Base-by-base conservation (phyloP, 2,797 vertebrate species). In the Alauda arvensis region DNA sequence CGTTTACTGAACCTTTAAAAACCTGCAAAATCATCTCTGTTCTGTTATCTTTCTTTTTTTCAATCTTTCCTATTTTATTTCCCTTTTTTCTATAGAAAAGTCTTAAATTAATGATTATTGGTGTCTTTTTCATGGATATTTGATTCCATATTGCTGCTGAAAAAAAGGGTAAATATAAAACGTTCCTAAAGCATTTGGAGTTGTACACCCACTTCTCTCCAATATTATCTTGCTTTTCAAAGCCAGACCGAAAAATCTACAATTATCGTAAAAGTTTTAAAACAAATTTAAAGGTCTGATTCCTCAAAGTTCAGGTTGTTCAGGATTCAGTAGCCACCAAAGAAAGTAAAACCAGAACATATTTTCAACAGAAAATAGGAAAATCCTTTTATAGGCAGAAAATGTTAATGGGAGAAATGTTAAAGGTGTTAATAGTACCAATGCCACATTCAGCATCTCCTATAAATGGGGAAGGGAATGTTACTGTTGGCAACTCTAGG, bases 401-500 rank as follows among this genome's bases (percentile, higher is more conserved):
- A 77, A 83, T 16, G 10, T 85, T 83, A 85, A 79, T 45, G 66
- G 46, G 39, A 86, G 51, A 87, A 93, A 81, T 0, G 0, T 72
- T 70, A 85, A 89, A 90, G 61, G 91, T 87, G 87, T 89, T 93
- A 94, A 89, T 57, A 63, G 91, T 33, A 74, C 49, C 56, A 59
- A 39, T 6, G 31, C 59, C 89, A 72, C 23, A 80, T 83, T 71
- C 89, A 90, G 70, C 70, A 69, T 83, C 70, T 76, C 56, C 77
- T 76, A 31, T 77, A 91, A 93, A 87, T 1, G 33, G 71, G 49
- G n/a, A 90, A 83, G 67, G 61, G 77, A 93, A 91, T 85, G 76
- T 94, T 87, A 76, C 77, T 83, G 82, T 88, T 93, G 91, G 91
- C 91, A 94, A 91, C 53, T 37, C 37, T 19, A 51, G 75, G 81